Evolutionary conservation across 2,888 invertebrate species (phyloP).

Genomic region (Oligia strigilis): DNA sequence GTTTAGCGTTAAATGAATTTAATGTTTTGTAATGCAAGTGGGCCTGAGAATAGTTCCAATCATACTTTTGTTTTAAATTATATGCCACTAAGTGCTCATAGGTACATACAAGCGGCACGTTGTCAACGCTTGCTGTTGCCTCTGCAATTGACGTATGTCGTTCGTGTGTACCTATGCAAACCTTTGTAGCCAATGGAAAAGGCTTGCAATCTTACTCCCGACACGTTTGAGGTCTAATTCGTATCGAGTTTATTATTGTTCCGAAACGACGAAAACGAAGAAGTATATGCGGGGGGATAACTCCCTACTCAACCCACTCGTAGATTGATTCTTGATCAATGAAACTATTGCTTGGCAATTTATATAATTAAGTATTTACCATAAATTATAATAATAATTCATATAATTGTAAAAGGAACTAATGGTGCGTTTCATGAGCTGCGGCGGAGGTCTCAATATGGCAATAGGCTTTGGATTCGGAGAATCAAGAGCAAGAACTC

Average conservation of each 20-base stretch:
- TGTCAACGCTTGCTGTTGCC: too few species aligned
- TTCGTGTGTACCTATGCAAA: too few species aligned
- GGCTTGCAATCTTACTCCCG: not conserved
- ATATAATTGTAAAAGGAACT: conserved; percentile 40
- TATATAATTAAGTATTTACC: not conserved
- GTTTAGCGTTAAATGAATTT: too few species aligned
- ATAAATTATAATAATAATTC: too few species aligned
- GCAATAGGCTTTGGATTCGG: conserved; percentile 48
- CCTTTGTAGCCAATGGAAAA: not conserved
- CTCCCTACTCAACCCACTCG: not conserved
- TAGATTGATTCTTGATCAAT: not conserved
- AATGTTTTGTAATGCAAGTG: too few species aligned
- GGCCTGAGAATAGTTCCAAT: too few species aligned
- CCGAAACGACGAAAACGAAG: not conserved
- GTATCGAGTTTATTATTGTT: not conserved
- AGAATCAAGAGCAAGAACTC: conserved; percentile 17
- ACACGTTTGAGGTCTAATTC: not conserved
- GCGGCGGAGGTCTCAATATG: conserved; percentile 33
- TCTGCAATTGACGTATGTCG: too few species aligned
- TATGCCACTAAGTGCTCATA: too few species aligned
- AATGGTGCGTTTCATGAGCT: conserved; percentile 49
- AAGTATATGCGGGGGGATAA: not conserved
- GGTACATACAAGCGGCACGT: too few species aligned
- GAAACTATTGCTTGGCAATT: not conserved
- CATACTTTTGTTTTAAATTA: too few species aligned